Percentiles rank a stretch among this genome's conserved stretches.
Evolutionary conservation across 1,140 invertebrate species (phyloP).

Genomic region (Drosophila kikkawai): DNA sequence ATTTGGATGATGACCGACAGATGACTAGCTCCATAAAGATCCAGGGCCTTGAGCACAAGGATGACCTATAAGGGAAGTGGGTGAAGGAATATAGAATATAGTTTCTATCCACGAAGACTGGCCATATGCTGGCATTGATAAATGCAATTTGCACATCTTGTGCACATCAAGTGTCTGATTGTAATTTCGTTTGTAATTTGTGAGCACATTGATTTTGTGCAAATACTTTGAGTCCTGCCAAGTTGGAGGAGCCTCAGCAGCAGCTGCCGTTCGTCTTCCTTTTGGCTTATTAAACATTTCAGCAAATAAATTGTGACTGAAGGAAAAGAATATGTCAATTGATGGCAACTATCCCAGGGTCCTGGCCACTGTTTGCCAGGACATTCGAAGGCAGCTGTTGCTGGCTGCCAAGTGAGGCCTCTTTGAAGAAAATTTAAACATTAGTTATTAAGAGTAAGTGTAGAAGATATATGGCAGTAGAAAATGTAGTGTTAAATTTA

Average conservation of each 20-base stretch:
- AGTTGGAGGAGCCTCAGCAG: no score
- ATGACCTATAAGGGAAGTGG: conserved; percentile 88
- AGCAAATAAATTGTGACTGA: conserved; percentile 51
- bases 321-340: conserved; percentile 63
- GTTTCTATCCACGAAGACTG: no score
- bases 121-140: conserved; percentile 27
- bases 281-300: conserved; percentile 48
- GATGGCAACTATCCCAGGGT: conserved; percentile 17
- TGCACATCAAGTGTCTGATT: conserved; percentile 13
- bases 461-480: no score
- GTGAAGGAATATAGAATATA: not conserved
- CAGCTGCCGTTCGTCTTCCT: not conserved
- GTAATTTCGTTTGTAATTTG: conserved; percentile 61
- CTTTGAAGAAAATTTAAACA: conserved; percentile 9
- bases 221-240: no score
- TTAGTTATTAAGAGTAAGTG: no score
- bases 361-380: conserved; percentile 13
- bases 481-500: no score
- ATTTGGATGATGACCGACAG: conserved; percentile 92
- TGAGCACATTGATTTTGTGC: conserved; percentile 51
- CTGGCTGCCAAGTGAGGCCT: conserved; percentile 2
- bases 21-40: conserved; percentile 88
- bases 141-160: conserved; percentile 32
- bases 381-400: conserved; percentile 30
- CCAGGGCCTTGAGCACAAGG: conserved; percentile 91